Evolutionary conservation across 1,140 invertebrate genomes (phyloP).

Genomic region (Tribolium castaneum): DNA sequence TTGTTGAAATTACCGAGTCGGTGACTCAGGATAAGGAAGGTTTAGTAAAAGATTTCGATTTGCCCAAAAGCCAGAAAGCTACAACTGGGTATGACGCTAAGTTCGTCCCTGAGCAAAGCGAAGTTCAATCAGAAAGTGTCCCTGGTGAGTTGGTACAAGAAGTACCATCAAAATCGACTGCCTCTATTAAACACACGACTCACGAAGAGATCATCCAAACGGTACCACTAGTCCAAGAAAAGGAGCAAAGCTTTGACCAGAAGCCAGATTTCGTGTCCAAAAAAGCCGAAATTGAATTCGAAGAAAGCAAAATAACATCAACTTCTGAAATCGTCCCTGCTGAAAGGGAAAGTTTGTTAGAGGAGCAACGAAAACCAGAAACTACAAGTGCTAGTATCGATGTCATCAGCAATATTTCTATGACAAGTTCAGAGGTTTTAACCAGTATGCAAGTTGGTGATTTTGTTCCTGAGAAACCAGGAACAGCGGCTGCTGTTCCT

Average conservation of each 20-base stretch:
- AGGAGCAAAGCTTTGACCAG: slow-evolving; percentile 56
- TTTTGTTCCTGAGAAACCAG: slow-evolving; percentile 47
- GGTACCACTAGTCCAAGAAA: slow-evolving; percentile 60
- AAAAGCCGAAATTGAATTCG: slow-evolving; percentile 57
- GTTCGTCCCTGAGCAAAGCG: slow-evolving; percentile 58
- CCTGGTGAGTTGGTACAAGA: slow-evolving; percentile 51
- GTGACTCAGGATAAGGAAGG: slow-evolving; percentile 62
- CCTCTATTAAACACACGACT: slow-evolving; percentile 54
- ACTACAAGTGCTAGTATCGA: slow-evolving; percentile 55
- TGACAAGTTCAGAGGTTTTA: slow-evolving; percentile 64
- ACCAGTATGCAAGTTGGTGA: slow-evolving; percentile 47
- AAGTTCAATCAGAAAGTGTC: slow-evolving; percentile 53
- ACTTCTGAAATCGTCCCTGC: slow-evolving; percentile 58
- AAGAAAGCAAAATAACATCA: slow-evolving; percentile 58
- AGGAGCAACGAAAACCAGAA: slow-evolving; percentile 57
- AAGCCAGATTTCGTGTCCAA: slow-evolving; percentile 48
- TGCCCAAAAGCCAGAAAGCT: slow-evolving; percentile 56
- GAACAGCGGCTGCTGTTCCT: slow-evolving; percentile 49
- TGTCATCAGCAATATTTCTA: slow-evolving; percentile 58
- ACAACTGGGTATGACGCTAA: slow-evolving; percentile 54
- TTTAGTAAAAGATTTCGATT: slow-evolving; percentile 49
- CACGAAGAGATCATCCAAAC: slow-evolving; percentile 57
- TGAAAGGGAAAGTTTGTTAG: slow-evolving; percentile 62
- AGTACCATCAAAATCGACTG: slow-evolving; percentile 46
- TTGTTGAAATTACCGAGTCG: slow-evolving; percentile 59